phyloP scores from a whole-genome alignment of 2,888 invertebrate species.

The Suillia variegata region DNA sequence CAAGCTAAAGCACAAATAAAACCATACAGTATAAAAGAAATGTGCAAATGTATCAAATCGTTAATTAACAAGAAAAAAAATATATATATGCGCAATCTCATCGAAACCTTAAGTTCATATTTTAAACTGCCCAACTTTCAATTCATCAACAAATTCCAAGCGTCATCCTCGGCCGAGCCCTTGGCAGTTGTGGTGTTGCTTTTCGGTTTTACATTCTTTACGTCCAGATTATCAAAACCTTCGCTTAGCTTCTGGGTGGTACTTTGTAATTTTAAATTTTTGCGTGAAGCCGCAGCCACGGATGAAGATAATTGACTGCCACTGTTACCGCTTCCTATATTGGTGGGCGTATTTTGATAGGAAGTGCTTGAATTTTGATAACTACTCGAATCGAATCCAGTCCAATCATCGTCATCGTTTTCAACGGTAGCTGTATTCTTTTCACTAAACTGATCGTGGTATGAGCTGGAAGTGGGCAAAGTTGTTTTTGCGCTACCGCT shows the following conservation, averaged over 20 bases:
- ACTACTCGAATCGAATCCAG: slow-evolving; percentile 53
- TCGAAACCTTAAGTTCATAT: no score
- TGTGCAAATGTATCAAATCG: no score
- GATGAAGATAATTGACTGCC: slow-evolving; percentile 15
- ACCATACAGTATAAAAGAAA: no score
- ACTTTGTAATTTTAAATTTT: slow-evolving; percentile 49
- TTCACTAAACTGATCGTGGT: slow-evolving; percentile 45
- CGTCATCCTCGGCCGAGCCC: slow-evolving; percentile 66
- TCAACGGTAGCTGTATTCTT: slow-evolving; percentile 31
- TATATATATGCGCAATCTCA: no score
- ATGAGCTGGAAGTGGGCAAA: slow-evolving; percentile 48
- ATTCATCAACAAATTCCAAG: slow-evolving; percentile 68
- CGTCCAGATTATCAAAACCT: slow-evolving; percentile 57
- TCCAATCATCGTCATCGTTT: slow-evolving; percentile 55
- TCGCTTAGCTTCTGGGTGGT: slow-evolving; percentile 51
- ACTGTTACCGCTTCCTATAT: slow-evolving; percentile 20
- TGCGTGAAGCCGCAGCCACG: slow-evolving; percentile 28
- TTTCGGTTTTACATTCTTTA: slow-evolving; percentile 55
- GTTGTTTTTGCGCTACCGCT: slow-evolving; percentile 44
- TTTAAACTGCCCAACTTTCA: no score
- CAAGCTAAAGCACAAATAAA: no score
- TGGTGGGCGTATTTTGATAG: slow-evolving; percentile 45
- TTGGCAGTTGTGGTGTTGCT: slow-evolving; percentile 31
- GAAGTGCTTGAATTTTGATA: slow-evolving; percentile 53
- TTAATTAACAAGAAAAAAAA: no score